Base-by-base conservation (phyloP, 92 coral and sea anemone species). In the Zoanthus gigantus region DNA sequence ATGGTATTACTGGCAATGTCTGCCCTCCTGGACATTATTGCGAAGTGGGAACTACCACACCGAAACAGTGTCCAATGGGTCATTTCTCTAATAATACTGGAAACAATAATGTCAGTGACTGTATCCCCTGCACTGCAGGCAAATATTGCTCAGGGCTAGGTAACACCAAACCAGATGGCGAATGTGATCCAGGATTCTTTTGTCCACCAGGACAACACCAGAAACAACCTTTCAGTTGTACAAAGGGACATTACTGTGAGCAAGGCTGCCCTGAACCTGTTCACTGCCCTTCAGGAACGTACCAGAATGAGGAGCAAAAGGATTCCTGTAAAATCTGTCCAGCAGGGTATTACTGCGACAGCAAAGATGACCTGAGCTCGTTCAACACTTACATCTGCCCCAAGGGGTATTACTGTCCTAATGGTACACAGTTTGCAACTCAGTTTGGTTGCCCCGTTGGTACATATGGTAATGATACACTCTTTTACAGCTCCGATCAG, bases 361-460 rank as follows among this genome's bases (percentile, higher is more conserved):
- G 76, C 53, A 92, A 89, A 28, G 88, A 92, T 61, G 97, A 97
- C 44, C 94, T 97, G 6, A 92, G 94, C 9, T 86, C 90, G 44
- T 97, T 90, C 83, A 83, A 92, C 17, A 69, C 85, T 76, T 97
- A 94, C 69, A 16, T 89, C 53, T 97, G 99, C 83, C 99, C 99
- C 16, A 92, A 89, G 85, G 99, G 99, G 9, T 95, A 84, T 66
- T 97, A 89, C 63, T 97, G 99, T 67, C 99, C 99, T 47, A 97
- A 97, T 92, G 97, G 99, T 76, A 97, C 99, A 58, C 88, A 92
- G 58, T 95, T 60, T 89, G 90, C 94, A 15, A 92, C 92, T 16
- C 91, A 97, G 90, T 95, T 86, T 91, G 99, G 99, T 9, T 97
- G 99, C 84, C 98, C 97, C 30, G 84, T 78, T 50, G 99, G 99